These are phyloP conservation scores for Elegia similella DNA, from an alignment of 2,888 invertebrate species.

Conservation along the genomic window DNA sequence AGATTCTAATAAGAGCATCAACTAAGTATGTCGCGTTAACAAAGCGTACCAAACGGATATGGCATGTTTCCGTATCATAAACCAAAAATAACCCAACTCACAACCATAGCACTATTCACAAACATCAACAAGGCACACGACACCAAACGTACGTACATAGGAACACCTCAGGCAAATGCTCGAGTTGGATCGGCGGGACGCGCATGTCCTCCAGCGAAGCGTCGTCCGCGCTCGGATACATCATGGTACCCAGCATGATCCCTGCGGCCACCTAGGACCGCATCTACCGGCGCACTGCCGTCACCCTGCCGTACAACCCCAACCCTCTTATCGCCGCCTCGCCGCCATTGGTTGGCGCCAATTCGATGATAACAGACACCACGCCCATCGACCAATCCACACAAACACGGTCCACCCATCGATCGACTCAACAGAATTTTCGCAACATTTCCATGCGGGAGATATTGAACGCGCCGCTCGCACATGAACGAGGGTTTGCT, in stretches of 20 bases:
- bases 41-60: background rate
- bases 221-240: constrained; percentile 71
- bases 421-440: constrained; percentile 72
- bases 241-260: constrained; percentile 77
- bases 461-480: constrained; percentile 66
- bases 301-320: constrained; percentile 69
- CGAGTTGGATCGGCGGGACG: constrained; percentile 87
- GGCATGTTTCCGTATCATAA: constrained; percentile 1
- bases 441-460: constrained; percentile 57
- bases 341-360: constrained; percentile 59
- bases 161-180: constrained; percentile 87
- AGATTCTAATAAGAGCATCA: background rate
- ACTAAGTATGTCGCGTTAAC: background rate
- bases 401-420: constrained; percentile 61
- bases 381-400: constrained; percentile 75
- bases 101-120: constrained; percentile 26
- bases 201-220: constrained; percentile 80
- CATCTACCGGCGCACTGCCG: constrained; percentile 65
- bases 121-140: constrained; percentile 23
- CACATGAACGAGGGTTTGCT: constrained; percentile 44
- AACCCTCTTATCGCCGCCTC: constrained; percentile 68
- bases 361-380: constrained; percentile 66
- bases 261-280: constrained; percentile 57
- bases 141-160: constrained; percentile 82
- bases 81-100: constrained; percentile 12